phyloP scores from a whole-genome alignment of 2,797 vertebrate genomes.

The Etheostoma nigrum region DNA sequence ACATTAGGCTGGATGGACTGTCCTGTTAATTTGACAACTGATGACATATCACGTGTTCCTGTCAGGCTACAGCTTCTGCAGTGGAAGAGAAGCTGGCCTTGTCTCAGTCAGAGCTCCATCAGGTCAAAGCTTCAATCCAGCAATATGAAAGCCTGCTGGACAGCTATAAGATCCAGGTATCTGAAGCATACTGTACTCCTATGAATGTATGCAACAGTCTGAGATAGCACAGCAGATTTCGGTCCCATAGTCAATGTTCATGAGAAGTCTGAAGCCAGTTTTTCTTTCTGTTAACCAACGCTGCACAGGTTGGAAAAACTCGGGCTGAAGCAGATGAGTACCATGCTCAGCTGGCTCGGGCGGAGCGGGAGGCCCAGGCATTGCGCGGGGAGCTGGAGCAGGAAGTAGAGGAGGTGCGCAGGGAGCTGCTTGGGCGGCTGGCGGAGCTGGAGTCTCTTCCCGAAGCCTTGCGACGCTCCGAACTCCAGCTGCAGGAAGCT shows the following conservation, averaged over 20 bases:
- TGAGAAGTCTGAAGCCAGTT: background rate
- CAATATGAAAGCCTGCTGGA: constrained; percentile 92
- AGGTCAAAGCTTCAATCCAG: constrained; percentile 89
- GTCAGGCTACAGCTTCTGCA: constrained; percentile 83
- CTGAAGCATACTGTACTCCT: background rate
- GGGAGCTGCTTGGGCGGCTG: constrained; percentile 86
- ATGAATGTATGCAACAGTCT: too few relatives aligned
- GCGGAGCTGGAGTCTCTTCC: constrained; percentile 91
- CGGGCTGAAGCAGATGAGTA: constrained; percentile 89
- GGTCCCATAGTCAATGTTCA: background rate
- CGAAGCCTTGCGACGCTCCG: constrained; percentile 86
- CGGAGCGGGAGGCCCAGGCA: constrained; percentile 84
- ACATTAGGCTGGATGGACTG: constrained; percentile 7
- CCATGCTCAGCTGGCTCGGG: constrained; percentile 83
- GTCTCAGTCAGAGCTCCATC: constrained; percentile 89
- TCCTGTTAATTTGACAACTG: constrained; percentile 21
- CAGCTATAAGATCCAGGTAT: constrained; percentile 92
- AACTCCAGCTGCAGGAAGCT: constrained; percentile 89
- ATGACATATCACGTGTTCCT: constrained; percentile 1
- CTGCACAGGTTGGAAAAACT: constrained; percentile 87
- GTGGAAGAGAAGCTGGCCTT: constrained; percentile 89
- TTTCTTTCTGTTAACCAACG: background rate
- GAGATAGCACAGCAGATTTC: background rate
- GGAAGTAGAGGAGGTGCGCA: constrained; percentile 87
- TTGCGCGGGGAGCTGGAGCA: constrained; percentile 85